Evolutionary conservation across 2,113 vertebrate species (phyloP).

Genomic region (Camelus bactrianus): DNA sequence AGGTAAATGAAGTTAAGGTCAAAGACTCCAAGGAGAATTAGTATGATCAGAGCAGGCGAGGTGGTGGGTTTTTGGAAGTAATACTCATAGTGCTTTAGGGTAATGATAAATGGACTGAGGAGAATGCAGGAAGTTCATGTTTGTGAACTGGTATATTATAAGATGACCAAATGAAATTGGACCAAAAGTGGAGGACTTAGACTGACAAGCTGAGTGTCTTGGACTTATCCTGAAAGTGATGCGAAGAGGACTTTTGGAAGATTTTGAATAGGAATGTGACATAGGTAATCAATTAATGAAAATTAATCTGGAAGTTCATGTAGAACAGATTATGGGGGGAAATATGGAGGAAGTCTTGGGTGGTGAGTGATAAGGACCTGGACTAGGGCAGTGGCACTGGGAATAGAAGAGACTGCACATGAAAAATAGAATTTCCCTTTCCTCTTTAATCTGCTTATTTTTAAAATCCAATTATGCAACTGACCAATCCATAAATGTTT

Average conservation of each 20-base stretch:
- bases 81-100: not conserved
- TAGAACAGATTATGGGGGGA: not conserved
- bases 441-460: not conserved
- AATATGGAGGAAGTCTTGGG: not conserved
- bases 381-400: not conserved
- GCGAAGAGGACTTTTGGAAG: not conserved
- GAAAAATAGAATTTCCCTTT: not conserved
- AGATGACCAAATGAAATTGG: constrained; percentile 32
- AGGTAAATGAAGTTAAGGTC: not conserved
- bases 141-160: not conserved
- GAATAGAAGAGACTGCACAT: not conserved
- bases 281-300: not conserved
- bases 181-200: constrained; percentile 18
- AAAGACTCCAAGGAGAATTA: not conserved
- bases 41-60: not conserved
- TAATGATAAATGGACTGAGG: not conserved
- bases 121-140: not conserved
- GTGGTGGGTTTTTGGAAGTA: not conserved
- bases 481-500: not conserved
- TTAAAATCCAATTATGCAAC: not conserved
- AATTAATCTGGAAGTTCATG: not conserved
- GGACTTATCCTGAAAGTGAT: not conserved
- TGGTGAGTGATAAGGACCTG: not conserved
- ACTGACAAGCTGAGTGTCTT: not conserved
- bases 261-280: not conserved